Conservation (phyloP, 2,113 vertebrate genomes). For the Callipepla californica region DNA sequence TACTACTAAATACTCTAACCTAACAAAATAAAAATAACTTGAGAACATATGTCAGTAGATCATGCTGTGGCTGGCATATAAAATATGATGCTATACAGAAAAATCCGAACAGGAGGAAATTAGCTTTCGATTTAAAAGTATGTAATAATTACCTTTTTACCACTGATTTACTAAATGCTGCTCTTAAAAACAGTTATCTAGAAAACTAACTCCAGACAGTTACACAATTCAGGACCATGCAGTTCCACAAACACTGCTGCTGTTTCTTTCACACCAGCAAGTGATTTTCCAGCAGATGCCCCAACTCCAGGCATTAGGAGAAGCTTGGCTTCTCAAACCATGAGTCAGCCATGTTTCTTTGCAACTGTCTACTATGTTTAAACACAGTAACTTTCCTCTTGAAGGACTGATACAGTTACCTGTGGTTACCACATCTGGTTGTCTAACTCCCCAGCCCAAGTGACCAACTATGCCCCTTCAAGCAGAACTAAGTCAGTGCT, state of each 20-base stretch:
- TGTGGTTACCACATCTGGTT: background rate
- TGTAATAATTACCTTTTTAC: background rate
- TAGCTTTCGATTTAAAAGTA: background rate
- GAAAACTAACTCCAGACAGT: background rate
- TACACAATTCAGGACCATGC: background rate
- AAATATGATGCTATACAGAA: background rate
- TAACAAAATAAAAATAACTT: background rate
- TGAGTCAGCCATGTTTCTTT: background rate
- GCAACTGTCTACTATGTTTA: background rate
- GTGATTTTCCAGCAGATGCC: background rate
- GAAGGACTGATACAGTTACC: background rate
- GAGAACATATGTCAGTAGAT: background rate
- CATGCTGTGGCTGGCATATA: background rate
- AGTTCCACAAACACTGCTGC: background rate
- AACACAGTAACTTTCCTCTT: background rate
- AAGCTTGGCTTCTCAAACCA: background rate
- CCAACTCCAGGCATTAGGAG: background rate
- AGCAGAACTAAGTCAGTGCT: background rate
- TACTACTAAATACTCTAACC: background rate
- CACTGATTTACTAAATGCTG: background rate
- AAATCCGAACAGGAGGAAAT: background rate
- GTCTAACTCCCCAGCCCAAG: background rate
- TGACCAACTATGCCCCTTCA: background rate
- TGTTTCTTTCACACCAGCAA: background rate
- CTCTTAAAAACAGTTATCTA: background rate